Percentiles rank a stretch among this genome's conserved stretches.
These are phyloP conservation scores for Pandemis heparana DNA, from an alignment of 2,888 invertebrate genomes.

Conservation along the genomic window DNA sequence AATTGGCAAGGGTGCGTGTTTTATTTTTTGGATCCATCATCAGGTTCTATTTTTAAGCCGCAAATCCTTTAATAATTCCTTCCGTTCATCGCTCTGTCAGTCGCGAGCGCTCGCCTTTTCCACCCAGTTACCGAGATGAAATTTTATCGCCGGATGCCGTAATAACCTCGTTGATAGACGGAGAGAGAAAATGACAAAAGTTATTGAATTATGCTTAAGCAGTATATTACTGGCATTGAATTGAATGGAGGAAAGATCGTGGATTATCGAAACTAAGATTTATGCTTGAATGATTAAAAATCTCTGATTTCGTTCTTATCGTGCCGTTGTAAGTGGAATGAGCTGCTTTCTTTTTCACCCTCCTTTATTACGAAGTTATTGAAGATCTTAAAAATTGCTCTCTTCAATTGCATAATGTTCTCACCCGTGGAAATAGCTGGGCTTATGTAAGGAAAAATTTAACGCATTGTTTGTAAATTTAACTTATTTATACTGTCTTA, in stretches of 20 bases:
- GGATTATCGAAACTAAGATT: slow-evolving; percentile 28
- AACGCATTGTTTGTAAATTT: too few relatives aligned
- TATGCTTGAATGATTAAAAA: slow-evolving; percentile 31
- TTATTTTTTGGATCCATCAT: slow-evolving; percentile 13
- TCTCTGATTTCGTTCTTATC: slow-evolving; percentile 8
- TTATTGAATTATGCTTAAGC: slow-evolving; percentile 42
- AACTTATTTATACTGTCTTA: too few relatives aligned
- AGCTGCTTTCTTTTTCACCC: neutral
- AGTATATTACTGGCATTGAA: slow-evolving; percentile 36
- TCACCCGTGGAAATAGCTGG: too few relatives aligned
- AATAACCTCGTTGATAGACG: slow-evolving; percentile 37
- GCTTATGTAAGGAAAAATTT: too few relatives aligned
- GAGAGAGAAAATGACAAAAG: slow-evolving; percentile 37
- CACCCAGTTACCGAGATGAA: slow-evolving; percentile 18
- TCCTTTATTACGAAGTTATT: neutral
- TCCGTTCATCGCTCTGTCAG: neutral
- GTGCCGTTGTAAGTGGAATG: neutral
- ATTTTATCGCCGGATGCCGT: slow-evolving; percentile 37
- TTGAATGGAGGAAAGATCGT: slow-evolving; percentile 23
- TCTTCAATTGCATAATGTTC: neutral
- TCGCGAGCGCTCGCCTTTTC: slow-evolving; percentile 9
- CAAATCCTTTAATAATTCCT: slow-evolving; percentile 23
- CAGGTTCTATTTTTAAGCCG: slow-evolving; percentile 11
- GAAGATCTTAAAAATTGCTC: neutral
- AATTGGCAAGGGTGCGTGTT: slow-evolving; percentile 24